phyloP scores from a whole-genome alignment of 2,888 invertebrate species.

The Stramonita haemastoma region DNA sequence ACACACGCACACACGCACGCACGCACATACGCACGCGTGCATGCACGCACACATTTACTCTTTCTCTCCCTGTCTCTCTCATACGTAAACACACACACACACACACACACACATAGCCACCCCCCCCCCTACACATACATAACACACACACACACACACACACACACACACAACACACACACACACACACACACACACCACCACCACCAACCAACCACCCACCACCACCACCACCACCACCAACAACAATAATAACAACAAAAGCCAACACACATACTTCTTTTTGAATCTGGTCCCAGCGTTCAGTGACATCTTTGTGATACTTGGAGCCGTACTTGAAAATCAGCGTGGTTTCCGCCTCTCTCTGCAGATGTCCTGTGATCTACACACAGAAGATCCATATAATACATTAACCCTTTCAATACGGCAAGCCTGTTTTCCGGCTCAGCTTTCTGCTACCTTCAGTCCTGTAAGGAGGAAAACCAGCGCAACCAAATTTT shows the following conservation, averaged over 20 bases:
- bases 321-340: constrained; percentile 23
- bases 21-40: neutral
- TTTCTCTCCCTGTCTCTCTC: neutral
- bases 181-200: constrained; percentile 14
- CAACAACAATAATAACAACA: neutral
- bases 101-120: neutral
- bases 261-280: constrained; percentile 23
- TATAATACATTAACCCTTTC: neutral
- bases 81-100: neutral
- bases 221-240: neutral
- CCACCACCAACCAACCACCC: neutral
- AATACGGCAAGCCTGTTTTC: too few relatives aligned
- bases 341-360: constrained; percentile 21
- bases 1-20: neutral
- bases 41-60: neutral
- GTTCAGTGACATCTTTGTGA: constrained; percentile 20
- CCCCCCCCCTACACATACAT: neutral
- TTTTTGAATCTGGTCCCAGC: constrained; percentile 33
- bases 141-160: constrained; percentile 6
- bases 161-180: neutral
- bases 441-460: too few relatives aligned
- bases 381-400: constrained; percentile 18
- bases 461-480: too few relatives aligned
- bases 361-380: neutral
- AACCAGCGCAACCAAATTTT: too few relatives aligned